Base-by-base conservation (phyloP, 2,797 vertebrate species). In the Numenius phaeopus region DNA sequence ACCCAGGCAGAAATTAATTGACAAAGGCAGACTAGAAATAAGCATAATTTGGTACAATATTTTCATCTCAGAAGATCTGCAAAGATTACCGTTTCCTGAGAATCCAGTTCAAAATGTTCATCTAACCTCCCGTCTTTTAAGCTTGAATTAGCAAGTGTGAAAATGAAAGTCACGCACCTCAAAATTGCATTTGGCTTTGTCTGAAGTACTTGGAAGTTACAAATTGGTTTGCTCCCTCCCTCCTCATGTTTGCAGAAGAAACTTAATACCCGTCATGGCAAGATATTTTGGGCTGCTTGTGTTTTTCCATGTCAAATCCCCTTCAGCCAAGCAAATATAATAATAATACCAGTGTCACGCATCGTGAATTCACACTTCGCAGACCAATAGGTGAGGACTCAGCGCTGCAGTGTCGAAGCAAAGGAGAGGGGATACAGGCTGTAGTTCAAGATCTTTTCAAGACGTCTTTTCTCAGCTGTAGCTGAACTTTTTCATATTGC, bases 271-370 rank as follows among this genome's bases (percentile, higher is more conserved):
- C 30, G 3, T 82, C 79, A 78, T 37, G 50, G 59, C 55, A 67
- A 92, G 87, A 81, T 85, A 90, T 87, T 85, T 76, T 73, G 75
- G 46, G 61, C 62, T 81, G 65, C 44, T 90, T 90, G 50, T 82
- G 61, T 66, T 90, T 90, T 88, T 90, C 83, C 61, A 70, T 55
- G 83, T 82, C 83, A 85, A 82, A n/a, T 55, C 37, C 70, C 37
- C n/a, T 78, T 78, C 71, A 87, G 62, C 18, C 76, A 66, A 82
- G 66, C 37, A 92, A 94, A 90, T 69, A 87, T 67, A 80, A 78
- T 57, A 91, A 87, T 81, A 88, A 88, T 73, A 75, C n/a, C 46
- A 40, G 76, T 62, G 83, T 94, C 80, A 92, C 2, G 9, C 71
- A 50, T 69, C 46, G 34, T 90, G 87, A 90, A 92, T 90, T 96